phyloP scores from a whole-genome alignment of 2,113 vertebrate species.

The Orycteropus afer region DNA sequence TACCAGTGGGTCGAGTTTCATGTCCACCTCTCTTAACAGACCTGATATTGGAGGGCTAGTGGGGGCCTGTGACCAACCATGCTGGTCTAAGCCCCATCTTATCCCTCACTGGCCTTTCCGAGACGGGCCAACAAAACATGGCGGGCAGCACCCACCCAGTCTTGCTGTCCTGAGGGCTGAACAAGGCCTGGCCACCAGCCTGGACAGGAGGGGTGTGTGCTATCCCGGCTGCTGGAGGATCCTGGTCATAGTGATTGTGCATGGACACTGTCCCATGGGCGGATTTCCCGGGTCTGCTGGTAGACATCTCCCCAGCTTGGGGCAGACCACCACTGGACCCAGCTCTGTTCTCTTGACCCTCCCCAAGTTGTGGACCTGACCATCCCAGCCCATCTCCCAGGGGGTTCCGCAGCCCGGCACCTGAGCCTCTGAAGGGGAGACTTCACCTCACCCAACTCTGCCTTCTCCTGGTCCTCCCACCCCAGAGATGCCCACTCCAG shows the following conservation, averaged over 20 bases:
- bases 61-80: too few relatives aligned
- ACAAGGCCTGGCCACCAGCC: background rate
- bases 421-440: background rate
- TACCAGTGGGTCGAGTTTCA: rapidly evolving
- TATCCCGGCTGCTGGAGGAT: background rate
- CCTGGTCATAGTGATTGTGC: too few relatives aligned
- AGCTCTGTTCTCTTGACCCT: background rate
- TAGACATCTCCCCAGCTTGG: background rate
- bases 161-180: background rate
- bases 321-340: background rate
- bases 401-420: too few relatives aligned
- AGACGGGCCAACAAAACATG: background rate
- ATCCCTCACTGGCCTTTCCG: background rate
- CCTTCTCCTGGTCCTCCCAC: background rate
- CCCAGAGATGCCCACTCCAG: background rate
- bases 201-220: background rate
- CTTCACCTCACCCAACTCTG: background rate
- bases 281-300: too few relatives aligned
- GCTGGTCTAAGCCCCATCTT: too few relatives aligned
- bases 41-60: too few relatives aligned
- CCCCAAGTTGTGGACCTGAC: background rate
- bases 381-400: rapidly evolving
- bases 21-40: background rate
- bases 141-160: background rate
- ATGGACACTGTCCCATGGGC: background rate